Evolutionary conservation across 2,888 invertebrate species (phyloP).

Genomic region (Acanthosepion esculentum): DNA sequence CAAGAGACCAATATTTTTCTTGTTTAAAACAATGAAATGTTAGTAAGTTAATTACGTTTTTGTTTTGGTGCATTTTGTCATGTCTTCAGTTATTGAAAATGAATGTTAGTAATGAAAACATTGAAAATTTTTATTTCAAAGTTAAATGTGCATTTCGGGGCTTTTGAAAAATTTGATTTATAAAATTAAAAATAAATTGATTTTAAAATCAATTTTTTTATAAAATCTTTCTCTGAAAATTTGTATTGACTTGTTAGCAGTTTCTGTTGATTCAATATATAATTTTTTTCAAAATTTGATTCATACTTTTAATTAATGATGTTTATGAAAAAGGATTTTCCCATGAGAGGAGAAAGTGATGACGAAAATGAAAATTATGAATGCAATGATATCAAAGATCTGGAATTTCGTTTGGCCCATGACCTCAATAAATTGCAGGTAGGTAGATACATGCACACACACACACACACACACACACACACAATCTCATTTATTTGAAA

Average conservation of each 20-base stretch:
- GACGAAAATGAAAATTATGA: slow-evolving; percentile 78
- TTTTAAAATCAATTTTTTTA: not conserved
- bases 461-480: too few species aligned
- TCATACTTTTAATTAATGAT: not conserved
- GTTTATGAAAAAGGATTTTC: slow-evolving; percentile 58
- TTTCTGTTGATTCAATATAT: not conserved
- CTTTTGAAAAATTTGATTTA: not conserved
- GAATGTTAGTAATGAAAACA: not conserved
- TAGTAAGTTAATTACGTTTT: not conserved
- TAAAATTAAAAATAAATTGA: not conserved
- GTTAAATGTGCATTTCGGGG: not conserved
- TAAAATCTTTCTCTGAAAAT: not conserved
- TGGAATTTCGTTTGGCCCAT: slow-evolving; percentile 89
- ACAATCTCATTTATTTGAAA: too few species aligned
- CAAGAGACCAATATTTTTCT: too few species aligned
- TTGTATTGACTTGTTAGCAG: not conserved
- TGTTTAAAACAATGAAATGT: too few species aligned
- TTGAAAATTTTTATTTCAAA: not conserved
- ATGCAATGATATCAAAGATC: slow-evolving; percentile 85
- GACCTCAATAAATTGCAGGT: slow-evolving; percentile 80
- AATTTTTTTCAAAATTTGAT: not conserved
- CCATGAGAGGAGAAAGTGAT: slow-evolving; percentile 63
- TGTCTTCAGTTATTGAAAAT: not conserved
- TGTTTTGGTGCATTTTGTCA: not conserved
- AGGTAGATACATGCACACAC: slow-evolving; percentile 46